phyloP scores from a whole-genome alignment of 2,888 invertebrate species.

The Caenorhabditis wallacei region DNA sequence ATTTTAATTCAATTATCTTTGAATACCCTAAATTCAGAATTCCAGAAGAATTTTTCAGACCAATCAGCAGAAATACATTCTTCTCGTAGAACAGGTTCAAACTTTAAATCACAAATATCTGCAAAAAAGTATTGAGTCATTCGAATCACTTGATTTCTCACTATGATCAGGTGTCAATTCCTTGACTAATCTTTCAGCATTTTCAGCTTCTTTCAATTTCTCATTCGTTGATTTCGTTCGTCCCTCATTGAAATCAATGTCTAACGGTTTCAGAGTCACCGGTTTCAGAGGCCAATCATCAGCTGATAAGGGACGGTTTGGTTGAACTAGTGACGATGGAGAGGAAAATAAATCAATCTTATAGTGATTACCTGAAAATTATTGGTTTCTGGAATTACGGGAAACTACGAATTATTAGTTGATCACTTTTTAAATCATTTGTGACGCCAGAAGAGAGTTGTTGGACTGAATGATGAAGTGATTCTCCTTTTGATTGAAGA shows the following conservation, averaged over 20 bases:
- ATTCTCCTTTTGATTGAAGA: conserved; percentile 39
- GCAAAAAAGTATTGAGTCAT: conserved; percentile 21
- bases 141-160: not conserved
- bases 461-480: conserved; percentile 29
- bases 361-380: conserved; percentile 52
- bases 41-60: conserved; percentile 73
- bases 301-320: conserved; percentile 60
- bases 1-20: not conserved
- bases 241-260: conserved; percentile 38
- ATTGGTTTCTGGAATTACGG: not conserved
- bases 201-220: conserved; percentile 47
- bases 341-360: conserved; percentile 61
- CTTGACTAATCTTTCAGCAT: conserved; percentile 58
- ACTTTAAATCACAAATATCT: conserved; percentile 61
- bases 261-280: conserved; percentile 49
- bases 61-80: conserved; percentile 72
- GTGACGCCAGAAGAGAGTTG: conserved; percentile 26
- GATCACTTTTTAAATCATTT: conserved; percentile 18
- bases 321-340: conserved; percentile 55
- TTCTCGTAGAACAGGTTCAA: conserved; percentile 67
- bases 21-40: conserved; percentile 53
- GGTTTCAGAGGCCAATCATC: conserved; percentile 66
- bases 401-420: not conserved
- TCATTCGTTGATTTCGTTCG: conserved; percentile 30
- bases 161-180: conserved; percentile 67